These are phyloP conservation scores for Anomalospiza imberbis DNA, from an alignment of 2,797 vertebrate genomes.

Conservation along the genomic window DNA sequence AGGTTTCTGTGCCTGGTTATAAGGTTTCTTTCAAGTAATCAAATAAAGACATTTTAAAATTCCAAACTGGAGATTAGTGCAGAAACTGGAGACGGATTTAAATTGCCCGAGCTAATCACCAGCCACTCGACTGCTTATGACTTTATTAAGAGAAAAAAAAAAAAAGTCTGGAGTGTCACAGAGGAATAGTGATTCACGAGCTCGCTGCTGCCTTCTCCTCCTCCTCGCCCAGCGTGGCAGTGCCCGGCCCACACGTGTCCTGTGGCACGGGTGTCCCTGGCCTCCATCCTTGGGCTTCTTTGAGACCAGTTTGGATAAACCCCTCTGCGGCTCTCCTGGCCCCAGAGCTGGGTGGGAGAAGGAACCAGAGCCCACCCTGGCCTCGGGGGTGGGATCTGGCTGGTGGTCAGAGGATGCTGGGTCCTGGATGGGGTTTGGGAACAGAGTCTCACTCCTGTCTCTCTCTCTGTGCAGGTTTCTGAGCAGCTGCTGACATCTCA, in stretches of 20 bases:
- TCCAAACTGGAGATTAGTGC: background rate
- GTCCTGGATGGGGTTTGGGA: background rate
- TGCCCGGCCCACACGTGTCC: background rate
- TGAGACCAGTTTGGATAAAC: background rate
- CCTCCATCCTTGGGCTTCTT: background rate
- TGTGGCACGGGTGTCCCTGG: accelerated
- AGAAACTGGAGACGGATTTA: conserved; percentile 3
- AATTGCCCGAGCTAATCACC: conserved; percentile 24
- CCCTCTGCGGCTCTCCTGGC: background rate
- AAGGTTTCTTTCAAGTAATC: background rate
- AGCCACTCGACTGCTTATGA: background rate
- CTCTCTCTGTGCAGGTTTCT: conserved; percentile 11
- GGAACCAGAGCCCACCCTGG: background rate
- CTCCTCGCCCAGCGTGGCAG: background rate
- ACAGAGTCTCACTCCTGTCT: background rate
- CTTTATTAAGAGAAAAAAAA: background rate
- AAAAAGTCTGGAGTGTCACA: background rate
- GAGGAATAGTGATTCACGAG: background rate
- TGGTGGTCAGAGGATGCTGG: accelerated
- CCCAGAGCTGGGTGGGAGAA: background rate
- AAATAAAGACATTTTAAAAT: conserved; percentile 20
- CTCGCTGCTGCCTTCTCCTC: background rate
- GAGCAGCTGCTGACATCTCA: background rate
- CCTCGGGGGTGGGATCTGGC: no score
- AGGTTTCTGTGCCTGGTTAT: background rate